A percentile compares a stretch with the other conserved stretches of the same genome.
Evolutionary conservation across 2,888 invertebrate genomes (phyloP).

Genomic region (Formica aserva): DNA sequence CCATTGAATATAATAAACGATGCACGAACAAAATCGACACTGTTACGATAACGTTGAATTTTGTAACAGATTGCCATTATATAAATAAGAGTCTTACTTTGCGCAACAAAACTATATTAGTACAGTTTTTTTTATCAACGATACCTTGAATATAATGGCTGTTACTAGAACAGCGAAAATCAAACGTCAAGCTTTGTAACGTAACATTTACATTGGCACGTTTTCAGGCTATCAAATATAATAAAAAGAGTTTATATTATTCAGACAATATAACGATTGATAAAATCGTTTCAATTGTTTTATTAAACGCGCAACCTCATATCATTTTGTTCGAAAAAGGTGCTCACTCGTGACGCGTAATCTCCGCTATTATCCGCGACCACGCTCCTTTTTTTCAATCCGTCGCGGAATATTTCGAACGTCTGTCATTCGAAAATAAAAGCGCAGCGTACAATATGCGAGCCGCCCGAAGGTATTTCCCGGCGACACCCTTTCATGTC

Average conservation of each 20-base stretch:
- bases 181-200: not conserved
- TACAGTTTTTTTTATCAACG: not conserved
- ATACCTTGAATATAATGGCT: not conserved
- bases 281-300: conserved; percentile 11
- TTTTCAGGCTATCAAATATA: not conserved
- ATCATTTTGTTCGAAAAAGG: not conserved
- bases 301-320: conserved; percentile 4
- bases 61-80: not conserved
- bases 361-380: conserved; percentile 15
- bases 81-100: not conserved
- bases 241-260: conserved; percentile 2
- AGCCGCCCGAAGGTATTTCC: conserved; percentile 36
- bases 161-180: not conserved
- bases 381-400: not conserved
- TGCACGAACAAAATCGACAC: not conserved
- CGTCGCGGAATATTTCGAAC: conserved; percentile 24
- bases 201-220: not conserved
- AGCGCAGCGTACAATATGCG: conserved; percentile 41
- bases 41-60: not conserved
- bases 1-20: not conserved
- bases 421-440: conserved; percentile 39
- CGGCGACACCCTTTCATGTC: conserved; percentile 45
- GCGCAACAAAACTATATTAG: not conserved
- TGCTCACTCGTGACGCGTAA: not conserved
- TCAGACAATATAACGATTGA: not conserved